Conservation (phyloP, 2,888 invertebrate genomes). For the Hypsopygia costalis region DNA sequence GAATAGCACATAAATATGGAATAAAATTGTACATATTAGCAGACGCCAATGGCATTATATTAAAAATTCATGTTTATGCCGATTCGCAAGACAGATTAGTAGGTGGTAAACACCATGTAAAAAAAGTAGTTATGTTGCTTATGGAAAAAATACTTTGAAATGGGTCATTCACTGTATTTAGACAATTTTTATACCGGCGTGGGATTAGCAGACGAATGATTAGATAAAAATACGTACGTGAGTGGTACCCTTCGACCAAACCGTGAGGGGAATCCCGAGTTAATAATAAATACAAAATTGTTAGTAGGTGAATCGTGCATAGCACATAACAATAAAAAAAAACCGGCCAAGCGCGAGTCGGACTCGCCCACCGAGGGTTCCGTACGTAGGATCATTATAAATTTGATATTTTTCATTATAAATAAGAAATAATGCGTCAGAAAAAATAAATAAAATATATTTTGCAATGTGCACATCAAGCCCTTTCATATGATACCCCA, state of each 20-base stretch:
- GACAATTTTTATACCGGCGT: constrained; percentile 23
- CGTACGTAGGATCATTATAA: too few relatives aligned
- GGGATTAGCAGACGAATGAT: constrained; percentile 19
- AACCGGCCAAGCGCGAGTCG: too few relatives aligned
- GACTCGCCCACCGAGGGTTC: too few relatives aligned
- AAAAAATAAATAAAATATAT: too few relatives aligned
- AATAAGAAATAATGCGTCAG: too few relatives aligned
- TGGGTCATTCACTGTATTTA: constrained; percentile 20
- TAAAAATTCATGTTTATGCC: constrained; percentile 25
- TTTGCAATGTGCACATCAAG: too few relatives aligned
- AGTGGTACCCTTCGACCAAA: constrained; percentile 23
- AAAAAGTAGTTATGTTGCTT: constrained; percentile 17
- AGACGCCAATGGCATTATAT: constrained; percentile 20
- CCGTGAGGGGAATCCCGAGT: constrained; percentile 17
- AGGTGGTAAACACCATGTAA: constrained; percentile 11
- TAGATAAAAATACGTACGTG: constrained; percentile 20
- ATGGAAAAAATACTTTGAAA: constrained; percentile 20
- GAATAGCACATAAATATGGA: constrained; percentile 18
- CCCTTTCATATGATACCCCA: too few relatives aligned
- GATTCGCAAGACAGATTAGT: constrained; percentile 14
- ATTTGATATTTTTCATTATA: too few relatives aligned
- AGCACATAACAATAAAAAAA: constrained; percentile 22
- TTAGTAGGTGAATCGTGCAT: constrained; percentile 18
- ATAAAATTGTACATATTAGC: constrained; percentile 22
- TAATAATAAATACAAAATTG: constrained; percentile 5